Evolutionary conservation across 2,888 invertebrate species (phyloP).

Genomic region (Epirrhoe tristata): DNA sequence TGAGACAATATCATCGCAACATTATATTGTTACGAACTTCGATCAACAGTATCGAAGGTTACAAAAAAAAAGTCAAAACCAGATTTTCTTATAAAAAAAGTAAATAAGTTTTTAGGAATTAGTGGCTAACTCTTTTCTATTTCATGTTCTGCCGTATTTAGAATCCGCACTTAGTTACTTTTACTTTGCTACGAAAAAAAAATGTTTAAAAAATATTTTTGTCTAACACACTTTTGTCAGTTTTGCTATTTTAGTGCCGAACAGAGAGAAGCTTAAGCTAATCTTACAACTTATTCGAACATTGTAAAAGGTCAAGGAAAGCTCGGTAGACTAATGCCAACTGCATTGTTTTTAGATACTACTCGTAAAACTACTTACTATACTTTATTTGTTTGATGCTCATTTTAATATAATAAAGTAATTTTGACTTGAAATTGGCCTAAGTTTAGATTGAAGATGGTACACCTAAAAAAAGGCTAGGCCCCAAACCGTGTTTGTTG

Average conservation of each 20-base stretch:
- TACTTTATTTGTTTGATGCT: slow-evolving; percentile 12
- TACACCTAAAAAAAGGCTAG: too few relatives aligned
- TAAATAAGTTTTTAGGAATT: too few relatives aligned
- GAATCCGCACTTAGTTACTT: not conserved
- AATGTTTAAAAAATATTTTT: not conserved
- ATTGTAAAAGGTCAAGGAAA: slow-evolving; percentile 34
- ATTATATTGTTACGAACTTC: not conserved
- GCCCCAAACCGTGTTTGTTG: too few relatives aligned
- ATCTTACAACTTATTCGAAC: slow-evolving; percentile 29
- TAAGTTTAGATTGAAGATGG: too few relatives aligned
- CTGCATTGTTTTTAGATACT: slow-evolving; percentile 23
- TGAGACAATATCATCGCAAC: not conserved
- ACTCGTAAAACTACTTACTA: not conserved
- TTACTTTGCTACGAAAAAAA: not conserved
- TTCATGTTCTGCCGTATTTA: too few relatives aligned
- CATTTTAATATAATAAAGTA: too few relatives aligned
- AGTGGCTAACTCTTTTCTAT: too few relatives aligned
- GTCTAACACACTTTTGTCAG: not conserved
- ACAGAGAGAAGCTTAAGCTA: slow-evolving; percentile 21
- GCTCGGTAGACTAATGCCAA: slow-evolving; percentile 25
- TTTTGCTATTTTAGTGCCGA: slow-evolving; percentile 6
- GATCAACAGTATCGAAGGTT: too few relatives aligned
- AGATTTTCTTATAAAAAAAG: too few relatives aligned
- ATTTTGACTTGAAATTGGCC: too few relatives aligned
- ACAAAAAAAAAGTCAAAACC: too few relatives aligned